A percentile compares a stretch with the other conserved stretches of the same genome.
phyloP scores from a whole-genome alignment of 2,797 vertebrate genomes.

The Tenualosa thibaudeaui region DNA sequence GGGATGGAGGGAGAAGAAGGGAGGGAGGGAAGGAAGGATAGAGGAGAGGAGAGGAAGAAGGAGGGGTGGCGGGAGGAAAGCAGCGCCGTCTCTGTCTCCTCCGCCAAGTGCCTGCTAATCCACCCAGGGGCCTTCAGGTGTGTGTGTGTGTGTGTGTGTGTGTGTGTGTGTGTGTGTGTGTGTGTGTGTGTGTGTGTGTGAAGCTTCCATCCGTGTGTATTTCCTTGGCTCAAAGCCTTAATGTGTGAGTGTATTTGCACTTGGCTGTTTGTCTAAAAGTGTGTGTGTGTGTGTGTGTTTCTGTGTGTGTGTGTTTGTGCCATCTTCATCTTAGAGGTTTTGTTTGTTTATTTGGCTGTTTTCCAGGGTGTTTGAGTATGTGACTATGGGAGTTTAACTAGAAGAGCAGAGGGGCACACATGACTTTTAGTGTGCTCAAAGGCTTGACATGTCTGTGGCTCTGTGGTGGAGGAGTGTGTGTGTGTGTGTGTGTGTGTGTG shows the following conservation, averaged over 20 bases:
- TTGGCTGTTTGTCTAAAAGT: conserved; percentile 15
- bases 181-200: not conserved
- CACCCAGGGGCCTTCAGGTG: conserved; percentile 69
- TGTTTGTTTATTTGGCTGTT: conserved; percentile 13
- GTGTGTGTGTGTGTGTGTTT: not conserved
- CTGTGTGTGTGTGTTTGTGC: not conserved
- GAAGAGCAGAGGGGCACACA: not conserved
- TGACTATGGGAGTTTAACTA: not conserved
- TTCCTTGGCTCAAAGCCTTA: not conserved
- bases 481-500: not conserved
- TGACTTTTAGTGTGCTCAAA: not conserved
- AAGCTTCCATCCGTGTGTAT: conserved; percentile 14
- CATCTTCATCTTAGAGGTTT: not conserved
- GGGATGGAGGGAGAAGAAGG: not conserved
- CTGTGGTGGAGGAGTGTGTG: not conserved
- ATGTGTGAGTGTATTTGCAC: conserved; percentile 36
- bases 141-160: conserved; percentile 45
- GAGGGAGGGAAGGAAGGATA: conserved; percentile 21
- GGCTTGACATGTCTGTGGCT: not conserved
- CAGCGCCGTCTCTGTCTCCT: conserved; percentile 66
- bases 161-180: conserved; percentile 32
- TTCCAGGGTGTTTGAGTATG: not conserved
- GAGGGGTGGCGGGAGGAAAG: conserved; percentile 38
- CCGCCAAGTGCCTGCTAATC: conserved; percentile 71
- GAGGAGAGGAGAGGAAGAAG: not conserved